Evolutionary conservation across 2,113 vertebrate genomes (phyloP).

Genomic region (Trichomycterus rosablanca): DNA sequence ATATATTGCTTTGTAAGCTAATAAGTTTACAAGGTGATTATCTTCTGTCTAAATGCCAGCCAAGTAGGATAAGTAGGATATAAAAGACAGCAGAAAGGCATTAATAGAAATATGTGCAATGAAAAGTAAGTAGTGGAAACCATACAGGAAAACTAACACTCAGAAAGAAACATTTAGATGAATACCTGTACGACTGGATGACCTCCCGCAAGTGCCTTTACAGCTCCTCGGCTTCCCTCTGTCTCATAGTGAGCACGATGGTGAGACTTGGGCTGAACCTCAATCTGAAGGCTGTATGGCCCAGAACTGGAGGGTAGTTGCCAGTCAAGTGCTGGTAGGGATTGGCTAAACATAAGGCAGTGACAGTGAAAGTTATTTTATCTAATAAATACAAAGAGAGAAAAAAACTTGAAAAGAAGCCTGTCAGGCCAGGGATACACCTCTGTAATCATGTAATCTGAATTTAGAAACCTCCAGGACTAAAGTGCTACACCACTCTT

Average conservation of each 20-base stretch:
- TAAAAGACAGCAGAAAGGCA: neutral
- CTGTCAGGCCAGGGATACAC: too few species aligned
- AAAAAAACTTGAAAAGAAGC: too few species aligned
- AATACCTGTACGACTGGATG: slow-evolving; percentile 85
- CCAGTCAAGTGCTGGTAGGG: slow-evolving; percentile 96
- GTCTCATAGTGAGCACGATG: slow-evolving; percentile 98
- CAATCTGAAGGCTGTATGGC: slow-evolving; percentile 88
- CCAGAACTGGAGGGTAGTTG: slow-evolving; percentile 92
- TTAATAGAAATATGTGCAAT: neutral
- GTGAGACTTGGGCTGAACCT: slow-evolving; percentile 95
- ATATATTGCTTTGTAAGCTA: slow-evolving; percentile 10
- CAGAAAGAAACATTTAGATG: slow-evolving; percentile 10
- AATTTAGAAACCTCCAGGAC: too few species aligned
- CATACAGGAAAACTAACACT: neutral
- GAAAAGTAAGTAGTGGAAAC: neutral
- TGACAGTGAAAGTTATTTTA: neutral
- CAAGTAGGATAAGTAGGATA: slow-evolving; percentile 5
- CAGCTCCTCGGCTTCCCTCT: slow-evolving; percentile 92
- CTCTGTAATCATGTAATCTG: too few species aligned
- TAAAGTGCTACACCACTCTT: too few species aligned
- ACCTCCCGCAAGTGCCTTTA: slow-evolving; percentile 89
- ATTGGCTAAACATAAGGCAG: slow-evolving; percentile 71
- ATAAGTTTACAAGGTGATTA: slow-evolving; percentile 17
- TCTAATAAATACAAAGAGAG: neutral
- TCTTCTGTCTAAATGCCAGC: slow-evolving; percentile 4